Evolutionary conservation across 2,113 vertebrate species (phyloP).

Genomic region (Pelecanus crispus): DNA sequence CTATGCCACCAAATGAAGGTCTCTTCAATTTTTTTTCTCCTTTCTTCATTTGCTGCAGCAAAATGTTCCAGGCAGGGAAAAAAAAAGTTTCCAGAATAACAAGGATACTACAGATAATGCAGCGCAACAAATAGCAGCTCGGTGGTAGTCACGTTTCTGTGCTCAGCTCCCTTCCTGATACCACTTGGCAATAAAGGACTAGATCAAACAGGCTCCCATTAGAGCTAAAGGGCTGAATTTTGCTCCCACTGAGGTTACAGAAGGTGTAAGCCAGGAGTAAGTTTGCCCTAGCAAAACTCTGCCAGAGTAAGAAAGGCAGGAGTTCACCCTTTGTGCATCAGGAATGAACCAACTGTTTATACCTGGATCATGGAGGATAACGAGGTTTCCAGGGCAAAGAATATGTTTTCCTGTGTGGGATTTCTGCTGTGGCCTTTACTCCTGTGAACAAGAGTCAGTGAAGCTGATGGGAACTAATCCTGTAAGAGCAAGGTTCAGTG

Average conservation of each 20-base stretch:
- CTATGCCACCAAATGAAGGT: constrained; percentile 68
- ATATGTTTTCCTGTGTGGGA: background rate
- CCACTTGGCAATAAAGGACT: constrained; percentile 25
- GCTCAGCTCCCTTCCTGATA: constrained; percentile 40
- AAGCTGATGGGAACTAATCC: background rate
- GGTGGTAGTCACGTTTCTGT: constrained; percentile 23
- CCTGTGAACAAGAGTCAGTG: background rate
- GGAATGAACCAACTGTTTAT: background rate
- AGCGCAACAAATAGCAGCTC: constrained; percentile 59
- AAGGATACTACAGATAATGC: constrained; percentile 45
- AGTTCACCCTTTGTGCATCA: background rate
- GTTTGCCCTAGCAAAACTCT: background rate
- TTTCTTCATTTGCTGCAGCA: constrained; percentile 48
- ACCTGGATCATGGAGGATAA: background rate
- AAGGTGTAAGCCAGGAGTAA: background rate
- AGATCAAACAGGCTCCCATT: constrained; percentile 29
- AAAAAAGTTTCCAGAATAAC: constrained; percentile 49
- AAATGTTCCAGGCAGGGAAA: constrained; percentile 10
- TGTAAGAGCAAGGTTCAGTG: background rate
- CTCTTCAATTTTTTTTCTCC: background rate
- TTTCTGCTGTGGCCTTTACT: constrained; percentile 14
- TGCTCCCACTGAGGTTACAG: background rate
- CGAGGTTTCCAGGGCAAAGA: background rate
- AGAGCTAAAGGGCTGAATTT: constrained; percentile 32
- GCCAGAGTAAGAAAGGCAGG: background rate